Base-by-base conservation (phyloP, 2,888 invertebrate genomes). In the Cylloceria caligata region DNA sequence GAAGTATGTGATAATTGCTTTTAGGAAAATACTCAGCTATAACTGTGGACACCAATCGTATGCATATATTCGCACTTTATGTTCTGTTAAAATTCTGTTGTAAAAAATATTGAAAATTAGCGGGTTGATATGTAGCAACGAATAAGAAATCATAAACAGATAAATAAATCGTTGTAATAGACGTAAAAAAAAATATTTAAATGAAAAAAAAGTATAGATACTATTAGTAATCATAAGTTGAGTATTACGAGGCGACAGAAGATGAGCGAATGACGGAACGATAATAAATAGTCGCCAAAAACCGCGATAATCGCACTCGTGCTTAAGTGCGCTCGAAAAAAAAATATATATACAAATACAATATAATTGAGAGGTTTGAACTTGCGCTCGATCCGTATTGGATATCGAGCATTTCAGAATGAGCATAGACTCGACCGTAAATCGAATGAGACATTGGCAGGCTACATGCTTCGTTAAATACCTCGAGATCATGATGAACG, bases 31-130 rank as follows among this genome's bases (percentile, higher is more conserved):
- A 91, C 90, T 91, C 91, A 92, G 91, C 92, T 91, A 90, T 89
- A 86, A 80, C 67, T 87, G 91, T 92, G 92, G 92, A 92, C 92
- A 92, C 92, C 92, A 90, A 87, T 89, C 83, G 83, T 87, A 86
- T 84, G 85, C 65, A 83, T 73, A 30, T 80, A 60, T 73, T 74
- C 27, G 49, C 60, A 19, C 16, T 21, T 42, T 57, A 45, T 71
- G 0, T 60, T 71, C 42, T 60, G 42, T 45, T 65, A 57, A 67
- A 75, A 21, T 65, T 57, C 34, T 52, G 24, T 62, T 81, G 39
- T 30, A 76, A 60, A 76, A 2, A 39, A 72, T 67, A 24, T 47
- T 16, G 42, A 65, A 67, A 52, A 55, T 9, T 55, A 52, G 27
- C 47, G 69, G 30, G 16, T 55, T 55, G 9, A 39, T 16, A 21